Base-by-base conservation (phyloP, 2,888 invertebrate genomes). In the Tetranychus truncatus region DNA sequence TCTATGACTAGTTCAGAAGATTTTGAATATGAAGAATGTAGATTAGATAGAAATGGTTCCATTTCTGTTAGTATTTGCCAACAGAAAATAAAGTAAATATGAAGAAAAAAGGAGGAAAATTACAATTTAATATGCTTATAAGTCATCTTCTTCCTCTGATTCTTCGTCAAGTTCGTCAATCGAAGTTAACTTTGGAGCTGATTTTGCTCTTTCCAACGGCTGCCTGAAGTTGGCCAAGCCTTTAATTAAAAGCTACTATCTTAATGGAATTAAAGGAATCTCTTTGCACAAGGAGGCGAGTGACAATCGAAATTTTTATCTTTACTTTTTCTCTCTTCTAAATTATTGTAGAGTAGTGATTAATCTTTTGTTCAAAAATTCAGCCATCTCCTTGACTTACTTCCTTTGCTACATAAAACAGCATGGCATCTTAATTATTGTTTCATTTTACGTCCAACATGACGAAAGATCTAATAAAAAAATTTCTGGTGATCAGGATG, bases 371-470 rank as follows among this genome's bases (percentile, higher is more conserved):
- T 89, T 88, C 66, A 92, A 84, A 81, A 90, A 88, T 2, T 74
- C 71, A 11, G 79, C 80, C 80, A 81, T 79, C 45, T 75, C 44
- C 81, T 89, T 88, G 76, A 95, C 93, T 83, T 83, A 75, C 89
- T 88, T 83, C 92, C 91, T 83, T 92, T 93, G 83, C 90, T 88
- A 85, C 96, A 97, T 76, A 99, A 86, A 71, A 95, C 96, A 34
- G 97, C 97, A 84, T 99, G 97, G 83, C 97, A 97, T 78, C 97
- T 87, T 65, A 97, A 87, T 84, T 99, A 97, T 81, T 96, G 95
- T 83, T 95, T 92, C 79, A 97, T 87, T 81, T 92, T 89, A 11
- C 95, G 89, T 74, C 96, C 96, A 83, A 96, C 96, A 84, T 95
- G 95, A 76, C 95, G 79, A 83, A 93, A 94, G 7, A 97, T 85